Evolutionary conservation across 2,797 vertebrate genomes (phyloP).

Genomic region (Pelobates cultripes): DNA sequence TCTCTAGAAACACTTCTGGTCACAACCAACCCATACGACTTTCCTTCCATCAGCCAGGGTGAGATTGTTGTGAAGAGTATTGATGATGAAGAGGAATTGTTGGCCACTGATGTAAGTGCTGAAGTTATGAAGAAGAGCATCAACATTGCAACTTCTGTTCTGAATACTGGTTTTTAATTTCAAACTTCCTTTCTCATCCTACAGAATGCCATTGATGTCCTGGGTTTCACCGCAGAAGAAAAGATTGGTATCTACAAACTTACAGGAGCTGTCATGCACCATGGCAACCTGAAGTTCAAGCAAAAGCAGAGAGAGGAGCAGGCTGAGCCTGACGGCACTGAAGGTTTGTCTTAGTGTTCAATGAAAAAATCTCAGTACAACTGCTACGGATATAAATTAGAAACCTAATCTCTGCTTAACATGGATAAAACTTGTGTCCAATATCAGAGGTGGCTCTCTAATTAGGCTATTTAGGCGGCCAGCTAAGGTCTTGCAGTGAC

Average conservation of each 20-base stretch:
- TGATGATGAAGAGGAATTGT: conserved; percentile 85
- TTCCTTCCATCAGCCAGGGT: conserved; percentile 81
- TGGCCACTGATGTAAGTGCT: conserved; percentile 85
- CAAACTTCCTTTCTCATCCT: conserved; percentile 35
- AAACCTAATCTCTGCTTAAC: neutral
- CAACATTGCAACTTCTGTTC: neutral
- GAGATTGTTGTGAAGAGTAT: conserved; percentile 87
- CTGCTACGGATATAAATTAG: neutral
- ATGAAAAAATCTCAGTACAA: too few species aligned
- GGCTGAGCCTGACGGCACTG: conserved; percentile 84
- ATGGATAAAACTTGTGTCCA: neutral
- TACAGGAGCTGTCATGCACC: conserved; percentile 86
- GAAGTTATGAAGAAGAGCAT: neutral
- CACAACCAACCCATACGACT: conserved; percentile 88
- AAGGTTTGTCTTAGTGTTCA: conserved; percentile 71
- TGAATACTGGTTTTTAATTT: neutral
- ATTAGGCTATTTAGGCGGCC: too few species aligned
- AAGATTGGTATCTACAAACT: conserved; percentile 84
- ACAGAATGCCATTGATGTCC: conserved; percentile 80
- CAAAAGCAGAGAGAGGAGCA: conserved; percentile 87
- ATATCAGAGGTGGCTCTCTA: too few species aligned
- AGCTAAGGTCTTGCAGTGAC: too few species aligned
- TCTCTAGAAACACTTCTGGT: conserved; percentile 82
- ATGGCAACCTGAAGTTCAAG: conserved; percentile 87
- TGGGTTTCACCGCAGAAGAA: conserved; percentile 83